Evolutionary conservation across 2,113 vertebrate species (phyloP), one percentile per base, ranked within the genome.

Genomic region (Hydropotes inermis): DNA sequence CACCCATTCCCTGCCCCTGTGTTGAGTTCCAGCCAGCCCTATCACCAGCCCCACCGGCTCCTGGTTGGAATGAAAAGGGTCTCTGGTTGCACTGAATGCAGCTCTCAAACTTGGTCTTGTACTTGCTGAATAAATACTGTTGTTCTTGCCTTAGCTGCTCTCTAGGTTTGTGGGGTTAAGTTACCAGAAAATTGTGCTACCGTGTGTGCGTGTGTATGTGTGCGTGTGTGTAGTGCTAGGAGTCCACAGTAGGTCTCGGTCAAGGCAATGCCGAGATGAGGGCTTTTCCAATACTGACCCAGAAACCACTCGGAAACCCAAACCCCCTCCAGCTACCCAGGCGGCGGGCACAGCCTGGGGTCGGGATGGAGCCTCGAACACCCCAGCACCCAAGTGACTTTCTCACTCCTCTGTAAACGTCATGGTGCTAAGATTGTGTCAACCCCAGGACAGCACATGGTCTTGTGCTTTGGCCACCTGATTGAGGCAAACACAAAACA

Each of bases 401-500:
- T 89, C 94, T 92, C 89, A 58, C 94, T 93, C 96, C 88, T 97
- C 97, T 94, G 94, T 97, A 91, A 90, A 96, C 74, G 89, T 97
- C 96, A 98, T 98, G 98, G 98, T 98, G 98, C 98, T 98, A 98
- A 92, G 52, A 97, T 45, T 64, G 96, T 98, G 97, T 98, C 96
- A 84, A 85, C 95, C 91, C 96, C 83, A 39, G 83, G 88, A 93
- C 0, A 78, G 95, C 95, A 94, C 97, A 70, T 7, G 47, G 91
- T 94, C 97, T 97, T 96, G 95, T 97, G 98, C 97, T 97, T 87
- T 97, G 93, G 92, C 96, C 98, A 84, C 90, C 94, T 30, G 3
- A 93, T 27, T 55, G 96, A 96, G 97, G 97, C 97, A 97, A 97
- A 98, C 85, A 98, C 87, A 94, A 96, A 97, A 97, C 97, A 97